Percentiles rank a stretch among this genome's conserved stretches.
phyloP scores from a whole-genome alignment of 2,113 vertebrate genomes.

The Synodontis membranacea region DNA sequence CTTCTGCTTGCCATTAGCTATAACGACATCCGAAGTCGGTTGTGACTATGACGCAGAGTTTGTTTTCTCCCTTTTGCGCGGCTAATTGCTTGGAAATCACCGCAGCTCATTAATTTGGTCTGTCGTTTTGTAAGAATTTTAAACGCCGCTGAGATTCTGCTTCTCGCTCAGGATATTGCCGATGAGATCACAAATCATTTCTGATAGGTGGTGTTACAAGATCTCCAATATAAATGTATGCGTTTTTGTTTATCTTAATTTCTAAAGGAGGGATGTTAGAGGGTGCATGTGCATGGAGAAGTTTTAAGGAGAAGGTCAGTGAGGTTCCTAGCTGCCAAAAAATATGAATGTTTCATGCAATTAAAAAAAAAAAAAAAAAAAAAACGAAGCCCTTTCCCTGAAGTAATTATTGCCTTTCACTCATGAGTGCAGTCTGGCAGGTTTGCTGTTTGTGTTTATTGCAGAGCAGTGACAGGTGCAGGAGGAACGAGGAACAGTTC shows the following conservation, averaged over 20 bases:
- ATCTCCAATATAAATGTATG: neutral
- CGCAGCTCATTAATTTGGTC: neutral
- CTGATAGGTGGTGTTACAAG: neutral
- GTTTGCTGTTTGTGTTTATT: conserved; percentile 69
- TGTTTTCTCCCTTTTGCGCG: neutral
- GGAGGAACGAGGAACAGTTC: conserved; percentile 73
- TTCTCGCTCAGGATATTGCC: neutral
- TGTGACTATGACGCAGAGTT: neutral
- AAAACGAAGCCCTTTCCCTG: neutral
- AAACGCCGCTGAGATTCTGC: neutral
- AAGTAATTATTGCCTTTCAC: conserved; percentile 44
- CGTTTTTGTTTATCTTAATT: neutral
- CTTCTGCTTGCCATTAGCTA: conserved; percentile 46
- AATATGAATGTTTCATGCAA: conserved; percentile 7
- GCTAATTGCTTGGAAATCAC: neutral
- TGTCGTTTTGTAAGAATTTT: neutral
- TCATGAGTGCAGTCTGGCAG: conserved; percentile 37
- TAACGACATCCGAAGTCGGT: conserved; percentile 47
- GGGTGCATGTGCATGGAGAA: neutral
- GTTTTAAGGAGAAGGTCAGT: neutral
- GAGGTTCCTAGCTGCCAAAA: conserved; percentile 8
- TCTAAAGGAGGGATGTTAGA: neutral
- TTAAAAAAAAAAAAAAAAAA: neutral
- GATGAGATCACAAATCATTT: neutral
- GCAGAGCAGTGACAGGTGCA: conserved; percentile 72